These are phyloP conservation scores for Hydraecia micacea DNA, from an alignment of 2,888 invertebrate genomes.

Conservation along the genomic window DNA sequence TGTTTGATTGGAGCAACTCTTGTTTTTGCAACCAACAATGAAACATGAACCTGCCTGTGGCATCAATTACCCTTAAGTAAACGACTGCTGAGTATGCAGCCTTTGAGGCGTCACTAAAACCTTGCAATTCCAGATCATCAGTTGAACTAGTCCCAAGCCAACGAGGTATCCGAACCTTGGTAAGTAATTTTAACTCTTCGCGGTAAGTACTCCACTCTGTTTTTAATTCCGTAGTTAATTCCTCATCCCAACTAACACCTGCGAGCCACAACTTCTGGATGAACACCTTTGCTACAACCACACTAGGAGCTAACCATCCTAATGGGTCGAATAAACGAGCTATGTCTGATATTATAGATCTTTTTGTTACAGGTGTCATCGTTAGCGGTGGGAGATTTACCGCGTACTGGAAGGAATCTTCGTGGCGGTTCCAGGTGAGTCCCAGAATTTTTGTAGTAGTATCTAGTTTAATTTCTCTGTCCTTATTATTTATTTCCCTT, in stretches of 20 bases:
- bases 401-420: neutral
- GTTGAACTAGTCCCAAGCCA: conserved; percentile 40
- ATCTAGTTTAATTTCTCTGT: too few relatives aligned
- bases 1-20: conserved; percentile 36
- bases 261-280: conserved; percentile 41
- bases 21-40: conserved; percentile 25
- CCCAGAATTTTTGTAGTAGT: conserved; percentile 18
- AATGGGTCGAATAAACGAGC: conserved; percentile 52
- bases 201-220: too few relatives aligned
- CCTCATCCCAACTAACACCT: conserved; percentile 45
- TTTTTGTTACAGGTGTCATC: conserved; percentile 39
- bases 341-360: conserved; percentile 62
- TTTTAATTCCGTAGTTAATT: too few relatives aligned
- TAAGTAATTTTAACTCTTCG: too few relatives aligned
- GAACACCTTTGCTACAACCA: conserved; percentile 28
- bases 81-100: conserved; percentile 7
- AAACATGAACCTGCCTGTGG: conserved; percentile 29
- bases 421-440: conserved; percentile 31
- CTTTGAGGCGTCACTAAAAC: conserved; percentile 51
- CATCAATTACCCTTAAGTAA: conserved; percentile 9
- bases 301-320: conserved; percentile 37
- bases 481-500: too few relatives aligned
- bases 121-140: conserved; percentile 55
- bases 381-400: conserved; percentile 42
- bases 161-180: conserved; percentile 35